Base-by-base conservation (phyloP, 2,888 invertebrate genomes). In the Lasioglossum malachurum region DNA sequence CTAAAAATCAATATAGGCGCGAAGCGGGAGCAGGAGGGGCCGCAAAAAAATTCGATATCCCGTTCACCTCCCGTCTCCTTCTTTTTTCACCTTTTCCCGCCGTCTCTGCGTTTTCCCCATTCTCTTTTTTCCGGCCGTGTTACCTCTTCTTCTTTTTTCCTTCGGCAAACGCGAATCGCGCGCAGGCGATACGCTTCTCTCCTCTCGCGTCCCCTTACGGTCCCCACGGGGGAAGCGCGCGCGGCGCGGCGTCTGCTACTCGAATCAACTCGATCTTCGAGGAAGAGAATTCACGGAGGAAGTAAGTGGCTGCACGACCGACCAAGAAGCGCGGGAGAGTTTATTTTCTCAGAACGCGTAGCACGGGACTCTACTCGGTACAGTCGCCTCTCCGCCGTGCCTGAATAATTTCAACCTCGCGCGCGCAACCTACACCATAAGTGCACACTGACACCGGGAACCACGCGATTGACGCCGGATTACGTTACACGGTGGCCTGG, bases 1-100 rank as follows among this genome's bases (percentile, higher is more conserved):
- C 90, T 91, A 89, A 93, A 94, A 94, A 94, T 94, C 94, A 94
- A 94, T 94, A 94, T 94, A 89, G 85, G 84, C 88, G 88, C 87
- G 81, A 88, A 85, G 87, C 83, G 83, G 53, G 46, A 87, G 41
- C 74, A 53, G 88, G 86, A 90, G 89, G 90, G 89, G 88, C 83
- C 53, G 85, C 86, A 90, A 91, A 91, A 89, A 88, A 88, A 89
- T 90, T 92, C 89, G 90, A 90, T 89, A 89, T 91, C 84, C 88
- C 90, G 86, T 89, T 88, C 87, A 82, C 80, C 82, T 84, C 78
- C 31, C 44, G 75, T 82, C 86, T 80, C 72, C 69, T 86, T 82
- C 80, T 79, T 71, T 78, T 82, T 87, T 69, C 69, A 69, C 69
- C 69, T 69, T 69, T 76, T 86, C 76, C 84, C 38, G n/a, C 57